Evolutionary conservation across 1,140 invertebrate species (phyloP), one percentile per base, ranked within the genome.

Genomic region (Campoletis sonorensis): DNA sequence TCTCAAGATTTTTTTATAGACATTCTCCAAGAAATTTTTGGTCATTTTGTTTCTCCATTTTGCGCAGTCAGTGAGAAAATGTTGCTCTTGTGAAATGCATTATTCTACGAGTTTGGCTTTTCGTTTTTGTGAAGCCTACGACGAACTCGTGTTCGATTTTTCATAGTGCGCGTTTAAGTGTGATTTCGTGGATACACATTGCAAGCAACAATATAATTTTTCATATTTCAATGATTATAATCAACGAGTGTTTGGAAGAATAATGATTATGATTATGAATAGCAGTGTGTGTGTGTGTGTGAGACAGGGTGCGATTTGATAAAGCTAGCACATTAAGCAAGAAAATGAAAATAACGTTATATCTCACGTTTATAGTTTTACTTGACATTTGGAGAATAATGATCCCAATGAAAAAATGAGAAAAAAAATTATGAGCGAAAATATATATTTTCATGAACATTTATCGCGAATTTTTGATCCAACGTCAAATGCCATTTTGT

Each of bases 261-360:
- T 67, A 11, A 27, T 1, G 61, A 67, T 67, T 67, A 67, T 27
- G 23, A 27, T 7, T 15, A 26, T 67, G 10, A 23, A 26, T 67
- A 58, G 72, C 51, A 27, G 27, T 76, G 26, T 33, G 72, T 76
- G 61, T 10, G 27, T 18, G 61, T 18, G 72, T 58, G 71, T 23
- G 26, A 76, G 61, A 26, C 30, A 30, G 61, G 23, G 72, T 58
- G 71, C 40, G 26, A 76, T 76, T 76, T 73, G 4, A 51, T 54
- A 76, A 76, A 76, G 72, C 72, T 49, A 76, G 49, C 72, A 76
- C 49, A 76, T 76, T 76, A 76, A 76, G 72, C 72, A 58, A 76
- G 0, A 67, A 67, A 67, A 67, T 45, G 40, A 58, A 58, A 58
- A 16, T 67, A 58, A 51, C 23, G 23, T 58, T 30, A 23, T 26